These are phyloP conservation scores for Aethes cnicana DNA, from an alignment of 2,888 invertebrate species.

Conservation along the genomic window DNA sequence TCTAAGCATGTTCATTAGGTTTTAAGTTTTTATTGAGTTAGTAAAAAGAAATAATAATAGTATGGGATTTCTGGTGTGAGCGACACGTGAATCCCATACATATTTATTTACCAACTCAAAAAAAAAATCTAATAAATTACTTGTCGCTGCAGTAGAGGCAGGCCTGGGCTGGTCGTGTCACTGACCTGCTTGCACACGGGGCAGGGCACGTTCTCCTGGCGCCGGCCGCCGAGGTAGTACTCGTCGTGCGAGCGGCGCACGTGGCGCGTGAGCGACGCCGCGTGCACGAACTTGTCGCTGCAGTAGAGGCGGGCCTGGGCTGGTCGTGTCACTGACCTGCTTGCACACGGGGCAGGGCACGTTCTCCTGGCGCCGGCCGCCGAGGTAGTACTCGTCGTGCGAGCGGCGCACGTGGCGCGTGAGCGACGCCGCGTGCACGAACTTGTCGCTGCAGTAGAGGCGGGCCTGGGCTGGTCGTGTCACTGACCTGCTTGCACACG, in stretches of 20 bases:
- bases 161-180: background rate
- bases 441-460: slow-evolving; percentile 92
- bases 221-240: too few relatives aligned
- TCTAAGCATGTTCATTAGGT: too few relatives aligned
- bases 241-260: slow-evolving; percentile 1
- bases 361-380: too few relatives aligned
- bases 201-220: too few relatives aligned
- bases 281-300: background rate
- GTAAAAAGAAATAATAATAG: too few relatives aligned
- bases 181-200: slow-evolving; percentile 3
- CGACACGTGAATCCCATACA: too few relatives aligned
- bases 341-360: too few relatives aligned
- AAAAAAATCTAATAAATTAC: too few relatives aligned
- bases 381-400: too few relatives aligned
- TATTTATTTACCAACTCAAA: too few relatives aligned
- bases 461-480: slow-evolving; percentile 89
- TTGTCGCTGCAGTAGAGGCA: background rate
- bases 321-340: background rate
- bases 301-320: background rate
- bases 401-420: background rate
- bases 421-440: background rate
- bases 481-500: slow-evolving; percentile 84
- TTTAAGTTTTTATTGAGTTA: too few relatives aligned
- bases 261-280: background rate
- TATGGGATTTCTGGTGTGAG: too few relatives aligned